A percentile compares a stretch with the other conserved stretches of the same genome.
Evolutionary conservation across 2,888 invertebrate genomes (phyloP).

Genomic region (Troilus luridus): DNA sequence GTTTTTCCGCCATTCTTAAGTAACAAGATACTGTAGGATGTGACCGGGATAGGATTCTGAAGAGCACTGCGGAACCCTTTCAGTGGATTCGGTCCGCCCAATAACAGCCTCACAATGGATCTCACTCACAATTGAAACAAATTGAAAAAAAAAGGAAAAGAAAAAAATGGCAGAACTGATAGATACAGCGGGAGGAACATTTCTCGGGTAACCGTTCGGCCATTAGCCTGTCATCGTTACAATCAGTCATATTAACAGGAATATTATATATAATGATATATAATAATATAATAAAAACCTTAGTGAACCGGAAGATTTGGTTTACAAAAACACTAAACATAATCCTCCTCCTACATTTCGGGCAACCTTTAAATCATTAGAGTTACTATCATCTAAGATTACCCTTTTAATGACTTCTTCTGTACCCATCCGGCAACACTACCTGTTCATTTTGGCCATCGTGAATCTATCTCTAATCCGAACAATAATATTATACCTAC

Average conservation of each 20-base stretch:
- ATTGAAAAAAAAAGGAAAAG: slow-evolving; percentile 37
- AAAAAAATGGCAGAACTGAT: slow-evolving; percentile 44
- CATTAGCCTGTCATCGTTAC: neutral
- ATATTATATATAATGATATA: no score
- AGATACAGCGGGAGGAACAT: neutral
- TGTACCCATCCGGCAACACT: no score
- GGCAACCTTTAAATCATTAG: no score
- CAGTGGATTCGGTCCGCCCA: slow-evolving; percentile 47
- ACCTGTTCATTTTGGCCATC: no score
- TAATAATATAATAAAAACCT: no score
- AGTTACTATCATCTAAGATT: no score
- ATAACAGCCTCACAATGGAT: slow-evolving; percentile 48
- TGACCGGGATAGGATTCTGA: neutral
- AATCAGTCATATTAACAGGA: neutral
- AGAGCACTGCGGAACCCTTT: neutral
- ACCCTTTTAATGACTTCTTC: no score
- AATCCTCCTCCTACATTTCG: no score
- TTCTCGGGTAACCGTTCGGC: neutral
- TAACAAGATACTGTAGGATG: neutral
- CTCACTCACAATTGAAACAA: slow-evolving; percentile 51
- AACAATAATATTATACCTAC: no score
- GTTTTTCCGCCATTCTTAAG: neutral
- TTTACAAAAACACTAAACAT: no score
- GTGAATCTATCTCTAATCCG: no score
- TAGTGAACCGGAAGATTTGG: no score